Evolutionary conservation across 2,797 vertebrate species (phyloP).

Genomic region (Lagorchestes hirsutus): DNA sequence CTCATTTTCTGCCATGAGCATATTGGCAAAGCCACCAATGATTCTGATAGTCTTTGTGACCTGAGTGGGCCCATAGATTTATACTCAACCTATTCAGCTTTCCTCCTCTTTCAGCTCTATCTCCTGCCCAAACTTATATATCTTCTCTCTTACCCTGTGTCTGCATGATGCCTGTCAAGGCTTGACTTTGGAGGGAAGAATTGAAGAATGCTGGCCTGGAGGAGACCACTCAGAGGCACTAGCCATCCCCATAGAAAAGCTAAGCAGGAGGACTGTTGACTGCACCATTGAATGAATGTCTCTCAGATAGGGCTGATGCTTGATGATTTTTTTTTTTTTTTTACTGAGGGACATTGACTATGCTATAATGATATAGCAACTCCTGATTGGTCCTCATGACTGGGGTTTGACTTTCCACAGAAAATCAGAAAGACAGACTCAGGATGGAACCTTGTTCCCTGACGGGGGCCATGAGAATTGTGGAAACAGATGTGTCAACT

Average conservation of each 20-base stretch:
- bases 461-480: background rate
- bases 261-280: background rate
- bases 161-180: background rate
- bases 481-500: background rate
- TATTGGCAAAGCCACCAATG: background rate
- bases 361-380: background rate
- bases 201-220: background rate
- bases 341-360: background rate
- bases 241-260: background rate
- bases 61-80: background rate
- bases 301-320: background rate
- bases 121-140: background rate
- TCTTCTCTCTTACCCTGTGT: background rate
- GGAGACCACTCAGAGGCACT: background rate
- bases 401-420: background rate
- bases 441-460: background rate
- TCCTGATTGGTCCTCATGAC: background rate
- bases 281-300: background rate
- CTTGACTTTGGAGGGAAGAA: background rate
- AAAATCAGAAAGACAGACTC: background rate
- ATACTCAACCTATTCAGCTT: background rate
- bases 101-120: background rate
- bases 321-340: background rate
- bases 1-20: background rate
- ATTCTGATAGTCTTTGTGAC: background rate